Conservation (phyloP, 2,888 invertebrate species). For the Adela reaumurella region DNA sequence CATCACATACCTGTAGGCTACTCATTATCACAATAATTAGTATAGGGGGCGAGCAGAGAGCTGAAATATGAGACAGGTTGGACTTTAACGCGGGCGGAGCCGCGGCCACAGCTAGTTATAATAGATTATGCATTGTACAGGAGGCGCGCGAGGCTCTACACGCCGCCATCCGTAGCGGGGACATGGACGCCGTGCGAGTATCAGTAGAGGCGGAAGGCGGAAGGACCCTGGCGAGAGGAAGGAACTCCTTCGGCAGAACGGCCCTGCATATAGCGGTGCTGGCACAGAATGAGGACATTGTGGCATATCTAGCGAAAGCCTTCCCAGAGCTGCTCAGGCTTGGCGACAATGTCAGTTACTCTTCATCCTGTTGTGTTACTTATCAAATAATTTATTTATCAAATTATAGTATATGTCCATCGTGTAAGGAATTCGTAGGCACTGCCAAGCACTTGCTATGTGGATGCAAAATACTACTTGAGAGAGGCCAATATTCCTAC, state of each 20-base stretch:
- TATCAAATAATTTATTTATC: slow-evolving; percentile 4
- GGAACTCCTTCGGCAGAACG: slow-evolving; percentile 70
- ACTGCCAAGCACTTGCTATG: too few relatives aligned
- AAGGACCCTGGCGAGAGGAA: slow-evolving; percentile 35
- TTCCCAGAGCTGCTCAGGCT: slow-evolving; percentile 71
- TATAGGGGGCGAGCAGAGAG: too few relatives aligned
- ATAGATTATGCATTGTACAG: slow-evolving; percentile 38
- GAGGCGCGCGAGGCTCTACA: slow-evolving; percentile 76
- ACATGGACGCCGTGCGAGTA: slow-evolving; percentile 55
- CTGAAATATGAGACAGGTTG: too few relatives aligned
- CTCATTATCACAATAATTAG: too few relatives aligned
- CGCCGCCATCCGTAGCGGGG: slow-evolving; percentile 62
- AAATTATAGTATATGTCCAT: too few relatives aligned
- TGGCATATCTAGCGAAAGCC: slow-evolving; percentile 68
- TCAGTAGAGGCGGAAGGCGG: slow-evolving; percentile 53
- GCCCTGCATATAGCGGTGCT: slow-evolving; percentile 85
- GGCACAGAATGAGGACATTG: slow-evolving; percentile 77
- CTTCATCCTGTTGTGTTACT: too few relatives aligned
- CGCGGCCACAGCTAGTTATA: too few relatives aligned
- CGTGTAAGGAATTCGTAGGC: too few relatives aligned
- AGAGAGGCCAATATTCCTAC: too few relatives aligned
- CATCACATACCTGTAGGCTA: too few relatives aligned
- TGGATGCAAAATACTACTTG: too few relatives aligned
- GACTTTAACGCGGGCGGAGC: too few relatives aligned
- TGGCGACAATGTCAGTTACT: slow-evolving; percentile 82